Evolutionary conservation across 1,140 invertebrate genomes (phyloP).

Genomic region (Heliconius eleuchia): DNA sequence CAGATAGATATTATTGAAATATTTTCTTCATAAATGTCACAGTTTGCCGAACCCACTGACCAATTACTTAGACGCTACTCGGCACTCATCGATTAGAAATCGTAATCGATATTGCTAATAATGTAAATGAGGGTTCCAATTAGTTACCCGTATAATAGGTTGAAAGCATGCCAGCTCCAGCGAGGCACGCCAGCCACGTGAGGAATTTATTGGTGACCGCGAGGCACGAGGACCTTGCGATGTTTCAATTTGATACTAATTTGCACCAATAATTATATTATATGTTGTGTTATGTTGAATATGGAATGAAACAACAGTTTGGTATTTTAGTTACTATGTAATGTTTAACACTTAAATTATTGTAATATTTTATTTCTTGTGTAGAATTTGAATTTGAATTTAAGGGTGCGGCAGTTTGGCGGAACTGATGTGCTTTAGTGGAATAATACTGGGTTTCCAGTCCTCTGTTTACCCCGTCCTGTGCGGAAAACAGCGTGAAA

Average conservation of each 20-base stretch:
- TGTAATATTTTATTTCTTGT: no score
- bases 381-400: no score
- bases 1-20: no score
- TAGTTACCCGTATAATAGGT: constrained; percentile 33
- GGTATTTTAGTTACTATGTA: no score
- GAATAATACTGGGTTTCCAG: no score
- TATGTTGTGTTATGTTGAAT: not conserved
- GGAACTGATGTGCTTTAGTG: no score
- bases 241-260: constrained; percentile 10
- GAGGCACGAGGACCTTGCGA: constrained; percentile 21
- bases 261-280: not conserved
- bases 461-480: no score
- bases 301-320: not conserved
- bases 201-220: constrained; percentile 31
- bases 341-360: no score
- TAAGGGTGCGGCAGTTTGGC: no score
- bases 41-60: not conserved
- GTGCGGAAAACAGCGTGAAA: no score
- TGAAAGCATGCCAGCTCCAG: constrained; percentile 38
- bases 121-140: constrained; percentile 33
- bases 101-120: constrained; percentile 28
- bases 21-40: not conserved
- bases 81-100: not conserved
- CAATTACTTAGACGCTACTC: not conserved
- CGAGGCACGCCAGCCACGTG: constrained; percentile 7